Percentiles rank a stretch among this genome's conserved stretches.
Conservation (phyloP, 1,140 invertebrate species). For the Pseudomyrmex dendroicus region DNA sequence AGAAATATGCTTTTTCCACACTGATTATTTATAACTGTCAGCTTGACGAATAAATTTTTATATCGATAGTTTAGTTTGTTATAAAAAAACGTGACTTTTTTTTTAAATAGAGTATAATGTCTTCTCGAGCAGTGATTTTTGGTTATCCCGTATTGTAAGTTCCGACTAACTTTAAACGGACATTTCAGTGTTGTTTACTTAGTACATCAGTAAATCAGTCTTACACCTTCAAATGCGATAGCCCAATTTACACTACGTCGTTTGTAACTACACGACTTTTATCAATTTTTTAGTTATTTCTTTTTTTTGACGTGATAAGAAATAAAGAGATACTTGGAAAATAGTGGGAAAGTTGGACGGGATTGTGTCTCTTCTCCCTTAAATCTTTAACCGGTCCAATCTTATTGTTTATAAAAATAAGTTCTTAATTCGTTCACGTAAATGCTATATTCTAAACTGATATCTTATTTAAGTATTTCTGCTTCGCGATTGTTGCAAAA, state of each 20-base stretch:
- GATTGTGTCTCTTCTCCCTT: conserved; percentile 34
- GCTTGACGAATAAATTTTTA: too few species aligned
- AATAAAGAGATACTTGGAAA: conserved; percentile 11
- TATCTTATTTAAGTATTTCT: background rate
- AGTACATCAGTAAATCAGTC: conserved; percentile 51
- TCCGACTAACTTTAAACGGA: conserved; percentile 15
- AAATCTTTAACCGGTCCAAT: conserved; percentile 50
- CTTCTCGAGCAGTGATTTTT: conserved; percentile 13
- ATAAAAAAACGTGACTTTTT: too few species aligned
- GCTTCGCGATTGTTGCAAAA: background rate
- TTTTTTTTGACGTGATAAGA: conserved; percentile 14
- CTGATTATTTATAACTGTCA: background rate
- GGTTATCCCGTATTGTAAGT: conserved; percentile 17
- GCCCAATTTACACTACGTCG: conserved; percentile 32
- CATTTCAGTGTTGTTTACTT: conserved; percentile 12
- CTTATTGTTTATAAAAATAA: conserved; percentile 17
- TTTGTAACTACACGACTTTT: conserved; percentile 35
- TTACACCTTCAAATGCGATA: conserved; percentile 53
- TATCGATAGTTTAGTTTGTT: too few species aligned
- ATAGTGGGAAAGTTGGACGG: conserved; percentile 54
- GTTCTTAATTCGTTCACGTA: conserved; percentile 3
- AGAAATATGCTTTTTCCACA: too few species aligned
- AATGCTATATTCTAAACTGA: background rate
- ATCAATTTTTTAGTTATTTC: conserved; percentile 7
- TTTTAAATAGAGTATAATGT: background rate